Conservation (phyloP, 2,888 invertebrate genomes). For the Agapostemon virescens region DNA sequence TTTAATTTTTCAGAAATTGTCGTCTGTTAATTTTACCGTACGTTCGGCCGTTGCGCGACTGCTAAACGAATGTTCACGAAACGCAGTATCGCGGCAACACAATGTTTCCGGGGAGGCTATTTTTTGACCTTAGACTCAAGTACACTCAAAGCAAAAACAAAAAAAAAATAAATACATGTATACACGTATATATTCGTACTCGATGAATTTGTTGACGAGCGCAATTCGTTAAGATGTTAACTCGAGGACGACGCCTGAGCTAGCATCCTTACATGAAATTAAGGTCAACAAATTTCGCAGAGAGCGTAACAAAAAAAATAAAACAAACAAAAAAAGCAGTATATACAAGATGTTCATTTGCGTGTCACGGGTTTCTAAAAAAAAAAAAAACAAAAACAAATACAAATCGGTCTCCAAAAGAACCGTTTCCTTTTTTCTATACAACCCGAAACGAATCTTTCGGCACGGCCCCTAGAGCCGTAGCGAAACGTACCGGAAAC, state of each 20-base stretch:
- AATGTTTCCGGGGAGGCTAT: slow-evolving; percentile 43
- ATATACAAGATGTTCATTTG: slow-evolving; percentile 31
- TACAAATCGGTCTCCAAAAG: slow-evolving; percentile 43
- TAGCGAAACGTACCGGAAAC: slow-evolving; percentile 47
- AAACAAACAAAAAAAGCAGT: slow-evolving; percentile 6
- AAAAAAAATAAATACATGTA: slow-evolving; percentile 16
- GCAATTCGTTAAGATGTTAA: slow-evolving; percentile 53
- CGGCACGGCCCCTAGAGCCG: slow-evolving; percentile 47
- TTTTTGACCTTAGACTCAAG: slow-evolving; percentile 45
- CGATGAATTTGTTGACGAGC: slow-evolving; percentile 52
- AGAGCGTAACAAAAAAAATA: slow-evolving; percentile 14
- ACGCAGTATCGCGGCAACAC: slow-evolving; percentile 58
- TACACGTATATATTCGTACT: slow-evolving; percentile 21
- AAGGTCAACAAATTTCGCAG: slow-evolving; percentile 50
- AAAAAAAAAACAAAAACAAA: too few species aligned
- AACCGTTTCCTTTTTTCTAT: slow-evolving; percentile 53
- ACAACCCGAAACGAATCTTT: slow-evolving; percentile 57
- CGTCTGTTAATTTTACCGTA: slow-evolving; percentile 58
- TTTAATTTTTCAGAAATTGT: slow-evolving; percentile 68
- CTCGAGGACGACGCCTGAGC: slow-evolving; percentile 48
- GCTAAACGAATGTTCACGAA: slow-evolving; percentile 30
- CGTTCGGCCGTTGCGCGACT: slow-evolving; percentile 51
- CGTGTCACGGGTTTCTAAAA: slow-evolving; percentile 51
- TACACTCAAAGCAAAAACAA: slow-evolving; percentile 27
- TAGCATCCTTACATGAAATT: slow-evolving; percentile 54